Evolutionary conservation across 2,113 vertebrate species (phyloP), one percentile per base, ranked within the genome.

Genomic region (Colossoma macropomum): DNA sequence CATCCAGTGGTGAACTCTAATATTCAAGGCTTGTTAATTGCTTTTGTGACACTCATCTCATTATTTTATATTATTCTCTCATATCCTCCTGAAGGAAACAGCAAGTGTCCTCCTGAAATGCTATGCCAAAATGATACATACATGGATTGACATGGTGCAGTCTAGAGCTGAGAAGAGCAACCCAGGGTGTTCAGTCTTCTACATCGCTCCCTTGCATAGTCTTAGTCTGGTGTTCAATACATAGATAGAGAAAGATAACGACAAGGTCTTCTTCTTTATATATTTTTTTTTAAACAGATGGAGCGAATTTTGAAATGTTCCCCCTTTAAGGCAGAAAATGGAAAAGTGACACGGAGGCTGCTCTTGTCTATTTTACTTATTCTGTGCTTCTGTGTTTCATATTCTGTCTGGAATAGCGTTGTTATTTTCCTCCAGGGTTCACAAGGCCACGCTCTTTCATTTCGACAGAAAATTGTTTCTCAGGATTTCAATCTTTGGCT

Each of bases 391-490:
- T 93, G 93, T n/a, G 77, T 96, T 97, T 97, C 95, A 91, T 96
- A 97, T 97, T 97, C 96, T 90, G 94, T 95, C 92, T 91, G 94
- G 94, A 97, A 95, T 91, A 90, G 93, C 89, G 85, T 94, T 94
- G 93, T 96, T 96, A 96, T 96, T 96, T 96, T 97, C 96, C 97
- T 96, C 94, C 94, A 94, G 96, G 96, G 97, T 97, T 98, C 96
- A 96, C 93, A 89, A 97, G 97, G 97, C 95, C 97, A 98, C 82
- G 93, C 94, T 91, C 96, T 97, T 99, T 97, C 97, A 99, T 99
- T 98, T 98, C 96, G 96, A 95, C 95, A 97, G 98, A 99, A 98
- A 99, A 99, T 99, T 98, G 97, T 99, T 98, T 98, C 96, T 95
- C 95, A 93, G 96, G 95, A 97, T 99, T 98, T 98, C 97, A 99